These are phyloP conservation scores for Allacma fusca DNA, from an alignment of 2,888 invertebrate species.

Conservation along the genomic window DNA sequence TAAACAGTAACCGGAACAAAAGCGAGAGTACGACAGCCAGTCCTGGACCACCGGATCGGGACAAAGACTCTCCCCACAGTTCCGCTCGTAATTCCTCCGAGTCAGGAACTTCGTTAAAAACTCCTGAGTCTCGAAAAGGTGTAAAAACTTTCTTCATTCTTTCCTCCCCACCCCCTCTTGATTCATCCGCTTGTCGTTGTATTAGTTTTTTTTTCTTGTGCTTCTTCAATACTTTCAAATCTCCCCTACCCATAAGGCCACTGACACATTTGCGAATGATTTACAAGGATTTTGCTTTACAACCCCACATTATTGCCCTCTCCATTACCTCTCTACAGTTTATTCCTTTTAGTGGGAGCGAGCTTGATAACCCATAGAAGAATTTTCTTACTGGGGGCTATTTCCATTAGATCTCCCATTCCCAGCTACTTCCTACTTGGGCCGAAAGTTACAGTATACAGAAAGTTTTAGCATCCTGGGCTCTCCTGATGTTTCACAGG, in stretches of 20 bases:
- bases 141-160: not conserved
- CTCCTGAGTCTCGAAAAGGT: constrained; percentile 23
- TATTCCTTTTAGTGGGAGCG: not conserved
- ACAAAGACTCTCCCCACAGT: constrained; percentile 6
- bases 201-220: not conserved
- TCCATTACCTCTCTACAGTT: not conserved
- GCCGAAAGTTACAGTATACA: too few relatives aligned
- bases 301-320: not conserved
- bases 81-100: constrained; percentile 21
- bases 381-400: too few relatives aligned
- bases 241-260: not conserved
- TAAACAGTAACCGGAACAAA: constrained; percentile 34
- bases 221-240: not conserved
- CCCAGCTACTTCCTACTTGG: too few relatives aligned
- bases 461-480: too few relatives aligned
- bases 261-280: not conserved
- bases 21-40: constrained; percentile 13
- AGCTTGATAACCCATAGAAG: too few relatives aligned
- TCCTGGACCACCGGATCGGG: constrained; percentile 12
- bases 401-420: too few relatives aligned
- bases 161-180: too few relatives aligned
- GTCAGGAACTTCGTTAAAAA: constrained; percentile 15
- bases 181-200: too few relatives aligned
- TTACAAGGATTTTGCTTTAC: not conserved
- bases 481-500: too few relatives aligned